Evolutionary conservation across 2,797 vertebrate species (phyloP).

Genomic region (Pangasius sanitwongsei): DNA sequence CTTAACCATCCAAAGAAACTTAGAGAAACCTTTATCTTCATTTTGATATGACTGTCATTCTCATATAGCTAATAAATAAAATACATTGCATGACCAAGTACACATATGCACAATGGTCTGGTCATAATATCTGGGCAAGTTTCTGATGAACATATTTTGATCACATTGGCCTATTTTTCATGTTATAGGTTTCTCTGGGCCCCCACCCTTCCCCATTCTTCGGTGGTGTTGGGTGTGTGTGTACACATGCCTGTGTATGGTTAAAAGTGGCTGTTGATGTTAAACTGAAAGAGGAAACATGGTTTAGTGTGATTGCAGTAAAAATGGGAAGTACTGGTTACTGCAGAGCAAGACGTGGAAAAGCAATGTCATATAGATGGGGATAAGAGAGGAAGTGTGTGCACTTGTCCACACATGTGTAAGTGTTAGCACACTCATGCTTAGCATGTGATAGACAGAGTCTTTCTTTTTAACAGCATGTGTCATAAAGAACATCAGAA

Average conservation of each 20-base stretch:
- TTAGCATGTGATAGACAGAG: constrained; percentile 42
- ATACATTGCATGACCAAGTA: neutral
- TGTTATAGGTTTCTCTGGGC: neutral
- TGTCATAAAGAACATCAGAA: neutral
- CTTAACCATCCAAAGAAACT: neutral
- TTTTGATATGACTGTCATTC: neutral
- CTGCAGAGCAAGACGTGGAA: constrained; percentile 56
- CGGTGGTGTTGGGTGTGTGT: neutral
- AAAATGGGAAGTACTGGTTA: constrained; percentile 72
- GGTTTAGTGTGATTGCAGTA: constrained; percentile 51
- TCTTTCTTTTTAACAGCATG: neutral
- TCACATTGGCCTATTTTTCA: neutral
- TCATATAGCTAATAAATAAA: neutral
- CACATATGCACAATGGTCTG: neutral
- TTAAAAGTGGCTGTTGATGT: constrained; percentile 30
- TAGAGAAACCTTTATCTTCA: neutral
- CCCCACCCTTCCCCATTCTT: constrained; percentile 11
- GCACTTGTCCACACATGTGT: neutral
- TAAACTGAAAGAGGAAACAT: constrained; percentile 54
- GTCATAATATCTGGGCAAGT: neutral
- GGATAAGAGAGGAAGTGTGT: constrained; percentile 18
- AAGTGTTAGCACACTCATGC: constrained; percentile 3
- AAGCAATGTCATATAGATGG: constrained; percentile 7
- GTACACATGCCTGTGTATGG: neutral
- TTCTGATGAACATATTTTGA: neutral